Evolutionary conservation across 2,797 vertebrate species (phyloP), one percentile per base, ranked within the genome.

Genomic region (Amphiprion clarkii): DNA sequence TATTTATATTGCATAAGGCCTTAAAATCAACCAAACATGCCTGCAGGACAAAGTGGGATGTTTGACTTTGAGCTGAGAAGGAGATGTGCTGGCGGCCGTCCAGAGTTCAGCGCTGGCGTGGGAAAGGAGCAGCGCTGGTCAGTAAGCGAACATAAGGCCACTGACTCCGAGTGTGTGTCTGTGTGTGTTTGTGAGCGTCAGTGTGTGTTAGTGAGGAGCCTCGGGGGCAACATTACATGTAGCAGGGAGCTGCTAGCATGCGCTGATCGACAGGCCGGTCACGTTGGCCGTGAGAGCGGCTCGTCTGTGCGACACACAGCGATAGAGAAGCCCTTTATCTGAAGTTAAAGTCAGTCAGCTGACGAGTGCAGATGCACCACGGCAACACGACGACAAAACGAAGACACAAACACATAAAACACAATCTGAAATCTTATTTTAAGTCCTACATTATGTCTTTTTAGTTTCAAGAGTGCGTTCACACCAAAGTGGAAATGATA

Each of bases 21-120:
- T 29, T 55, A 44, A 70, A 61, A 48, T 66, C 27, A 44, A 40
- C 16, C 39, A 46, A 53, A 78, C 16, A 6, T 23, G 21, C 77
- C 9, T 42, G 66, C 65, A 57, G 42, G 31, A 84, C 19, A 53
- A 57, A 60, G 56, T 71, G 33, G 71, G 76, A 70, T 74, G 81
- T 86, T 88, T 88, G 49, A 85, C 74, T 89, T 59, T 21, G 39
- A 78, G 80, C 68, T 21, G 80, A 86, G 84, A 46, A 58, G 58
- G 59, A 80, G 74, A 90, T 71, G 85, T 80, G 57, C 86, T 92
- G 88, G 92, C 82, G 4, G 0, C 14, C 1, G 36, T 72, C 85
- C 90, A 88, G 17, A 80, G 86, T 79, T 89, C 92, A 94, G 78
- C 62, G 16, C 84, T 88, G 89, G 76, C 88, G 91, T 95, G 94